Conservation (phyloP, 2,797 vertebrate species). For the Arctocebus calabarensis region DNA sequence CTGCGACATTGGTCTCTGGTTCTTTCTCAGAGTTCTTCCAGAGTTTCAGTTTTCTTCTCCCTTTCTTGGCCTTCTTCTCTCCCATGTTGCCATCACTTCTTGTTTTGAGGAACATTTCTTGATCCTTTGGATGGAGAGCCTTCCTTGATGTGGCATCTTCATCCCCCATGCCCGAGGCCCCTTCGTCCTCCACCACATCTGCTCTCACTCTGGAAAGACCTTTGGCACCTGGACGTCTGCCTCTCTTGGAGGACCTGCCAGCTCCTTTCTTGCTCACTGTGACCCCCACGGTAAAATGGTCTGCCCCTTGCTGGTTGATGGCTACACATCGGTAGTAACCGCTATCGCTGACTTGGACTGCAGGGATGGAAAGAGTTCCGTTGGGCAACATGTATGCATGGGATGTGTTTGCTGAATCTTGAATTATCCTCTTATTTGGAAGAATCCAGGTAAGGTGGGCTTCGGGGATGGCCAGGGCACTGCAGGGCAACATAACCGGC, state of each 20-base stretch:
- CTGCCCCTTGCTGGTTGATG: constrained; percentile 91
- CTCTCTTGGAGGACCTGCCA: constrained; percentile 81
- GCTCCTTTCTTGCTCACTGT: constrained; percentile 87
- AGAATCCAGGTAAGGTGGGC: constrained; percentile 94
- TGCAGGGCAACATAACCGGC: constrained; percentile 89
- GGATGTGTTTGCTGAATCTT: constrained; percentile 87
- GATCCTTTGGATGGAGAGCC: constrained; percentile 69
- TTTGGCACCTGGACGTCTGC: constrained; percentile 85
- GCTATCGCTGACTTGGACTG: constrained; percentile 88
- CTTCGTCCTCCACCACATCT: constrained; percentile 84
- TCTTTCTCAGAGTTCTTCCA: constrained; percentile 81
- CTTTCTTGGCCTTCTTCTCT: constrained; percentile 81
- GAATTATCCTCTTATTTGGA: constrained; percentile 88
- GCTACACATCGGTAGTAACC: constrained; percentile 95
- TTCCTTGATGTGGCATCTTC: constrained; percentile 51
- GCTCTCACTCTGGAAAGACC: constrained; percentile 87
- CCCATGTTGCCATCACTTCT: constrained; percentile 52
- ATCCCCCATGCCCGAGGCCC: constrained; percentile 89
- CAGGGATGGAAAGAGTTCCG: constrained; percentile 90
- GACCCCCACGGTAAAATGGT: constrained; percentile 89
- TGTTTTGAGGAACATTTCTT: constrained; percentile 70
- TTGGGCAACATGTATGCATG: constrained; percentile 87
- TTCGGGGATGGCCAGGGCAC: constrained; percentile 89
- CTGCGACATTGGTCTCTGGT: constrained; percentile 81
- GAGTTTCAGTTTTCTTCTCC: constrained; percentile 83